These are phyloP conservation scores for Gopherus flavomarginatus DNA, from an alignment of 2,113 vertebrate species.

Conservation along the genomic window DNA sequence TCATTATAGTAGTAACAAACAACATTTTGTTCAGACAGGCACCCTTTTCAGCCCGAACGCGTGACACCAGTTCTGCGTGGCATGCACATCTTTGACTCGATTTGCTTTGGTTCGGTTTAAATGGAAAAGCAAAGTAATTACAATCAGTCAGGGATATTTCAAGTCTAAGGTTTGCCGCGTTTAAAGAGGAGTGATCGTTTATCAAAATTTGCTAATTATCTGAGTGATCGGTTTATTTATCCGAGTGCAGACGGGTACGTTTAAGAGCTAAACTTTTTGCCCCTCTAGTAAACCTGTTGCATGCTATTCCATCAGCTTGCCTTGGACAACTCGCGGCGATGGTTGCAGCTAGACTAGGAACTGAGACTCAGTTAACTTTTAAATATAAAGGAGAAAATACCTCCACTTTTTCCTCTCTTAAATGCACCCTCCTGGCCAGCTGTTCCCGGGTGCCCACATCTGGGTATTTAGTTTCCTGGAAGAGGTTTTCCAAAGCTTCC, in stretches of 20 bases:
- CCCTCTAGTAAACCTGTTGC: neutral
- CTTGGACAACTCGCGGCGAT: fast-evolving
- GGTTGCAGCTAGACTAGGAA: neutral
- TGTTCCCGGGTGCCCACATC: constrained; percentile 97
- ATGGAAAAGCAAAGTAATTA: neutral
- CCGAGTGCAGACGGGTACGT: neutral
- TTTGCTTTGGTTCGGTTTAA: neutral
- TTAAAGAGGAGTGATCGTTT: neutral
- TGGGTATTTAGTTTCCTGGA: constrained; percentile 98
- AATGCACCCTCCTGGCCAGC: constrained; percentile 95
- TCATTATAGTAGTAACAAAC: neutral
- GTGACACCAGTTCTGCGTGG: neutral
- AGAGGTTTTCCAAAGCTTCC: constrained; percentile 95
- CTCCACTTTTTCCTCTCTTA: constrained; percentile 98
- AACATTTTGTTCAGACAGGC: neutral
- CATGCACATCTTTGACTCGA: neutral
- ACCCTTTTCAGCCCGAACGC: neutral
- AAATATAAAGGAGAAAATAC: constrained; percentile 65
- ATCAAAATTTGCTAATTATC: neutral
- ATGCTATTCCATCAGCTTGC: neutral
- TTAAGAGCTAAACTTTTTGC: neutral
- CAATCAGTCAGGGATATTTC: neutral
- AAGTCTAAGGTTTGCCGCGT: too few relatives aligned
- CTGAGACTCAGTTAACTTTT: neutral
- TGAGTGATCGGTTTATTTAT: neutral